Evolutionary conservation across 2,888 invertebrate genomes (phyloP).

Genomic region (Heteromyza rotundicornis): DNA sequence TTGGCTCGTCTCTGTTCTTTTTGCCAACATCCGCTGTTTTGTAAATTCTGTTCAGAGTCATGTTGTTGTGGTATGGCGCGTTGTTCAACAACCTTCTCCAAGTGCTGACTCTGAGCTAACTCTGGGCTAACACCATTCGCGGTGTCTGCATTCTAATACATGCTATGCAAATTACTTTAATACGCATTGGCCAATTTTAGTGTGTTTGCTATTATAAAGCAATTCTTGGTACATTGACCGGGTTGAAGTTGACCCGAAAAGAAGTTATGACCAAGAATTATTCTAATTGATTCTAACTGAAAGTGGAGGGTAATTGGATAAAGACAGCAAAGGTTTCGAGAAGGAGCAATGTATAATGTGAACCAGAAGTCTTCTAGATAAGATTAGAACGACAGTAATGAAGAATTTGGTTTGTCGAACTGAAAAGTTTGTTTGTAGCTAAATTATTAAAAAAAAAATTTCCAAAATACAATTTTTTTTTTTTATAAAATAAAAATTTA

Average conservation of each 20-base stretch:
- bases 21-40: conserved; percentile 40
- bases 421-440: too few species aligned
- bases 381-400: too few species aligned
- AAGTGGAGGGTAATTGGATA: too few species aligned
- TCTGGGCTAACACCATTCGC: conserved; percentile 1
- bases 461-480: too few species aligned
- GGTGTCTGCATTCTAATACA: not conserved
- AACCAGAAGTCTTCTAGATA: too few species aligned
- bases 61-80: not conserved
- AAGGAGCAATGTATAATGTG: too few species aligned
- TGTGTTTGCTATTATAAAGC: conserved; percentile 23
- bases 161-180: conserved; percentile 45
- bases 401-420: too few species aligned
- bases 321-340: too few species aligned
- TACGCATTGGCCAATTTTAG: conserved; percentile 33
- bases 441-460: too few species aligned
- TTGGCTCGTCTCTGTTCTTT: not conserved
- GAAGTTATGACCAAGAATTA: too few species aligned
- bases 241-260: conserved; percentile 7
- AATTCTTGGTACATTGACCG: conserved; percentile 44
- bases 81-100: not conserved
- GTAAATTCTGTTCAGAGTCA: conserved; percentile 50
- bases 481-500: too few species aligned
- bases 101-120: not conserved
- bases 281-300: too few species aligned